Percentiles rank a stretch among this genome's conserved stretches.
These are phyloP conservation scores for Orchesella cincta DNA, from an alignment of 1,140 invertebrate species.

Conservation along the genomic window DNA sequence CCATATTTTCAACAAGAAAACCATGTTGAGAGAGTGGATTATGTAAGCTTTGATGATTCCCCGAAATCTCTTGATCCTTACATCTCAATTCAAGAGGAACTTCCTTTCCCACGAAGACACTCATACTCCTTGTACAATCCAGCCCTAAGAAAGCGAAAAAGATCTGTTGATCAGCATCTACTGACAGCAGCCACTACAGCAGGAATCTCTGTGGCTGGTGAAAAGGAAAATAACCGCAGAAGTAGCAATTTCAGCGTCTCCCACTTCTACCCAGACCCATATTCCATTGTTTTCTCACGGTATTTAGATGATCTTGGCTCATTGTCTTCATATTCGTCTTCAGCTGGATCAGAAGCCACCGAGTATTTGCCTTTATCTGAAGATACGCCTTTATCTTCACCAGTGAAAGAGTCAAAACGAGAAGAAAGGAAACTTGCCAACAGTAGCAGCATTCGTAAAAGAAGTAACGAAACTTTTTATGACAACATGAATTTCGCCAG, in stretches of 20 bases:
- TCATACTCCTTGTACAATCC: neutral
- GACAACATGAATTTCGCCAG: conserved; percentile 65
- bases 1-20: neutral
- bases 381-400: neutral
- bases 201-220: neutral
- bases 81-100: neutral
- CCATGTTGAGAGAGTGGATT: neutral
- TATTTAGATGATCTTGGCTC: conserved; percentile 11
- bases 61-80: neutral
- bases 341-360: neutral
- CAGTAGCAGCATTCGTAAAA: neutral
- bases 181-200: neutral
- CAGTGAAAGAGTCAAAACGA: neutral
- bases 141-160: neutral
- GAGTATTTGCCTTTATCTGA: neutral
- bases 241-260: neutral
- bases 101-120: neutral
- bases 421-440: neutral
- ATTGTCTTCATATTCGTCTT: neutral
- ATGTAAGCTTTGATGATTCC: neutral
- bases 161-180: neutral
- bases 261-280: conserved; percentile 3
- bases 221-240: neutral
- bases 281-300: conserved; percentile 12
- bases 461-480: neutral